These are phyloP conservation scores for Salvator merianae DNA, from an alignment of 2,113 vertebrate genomes.

Conservation along the genomic window DNA sequence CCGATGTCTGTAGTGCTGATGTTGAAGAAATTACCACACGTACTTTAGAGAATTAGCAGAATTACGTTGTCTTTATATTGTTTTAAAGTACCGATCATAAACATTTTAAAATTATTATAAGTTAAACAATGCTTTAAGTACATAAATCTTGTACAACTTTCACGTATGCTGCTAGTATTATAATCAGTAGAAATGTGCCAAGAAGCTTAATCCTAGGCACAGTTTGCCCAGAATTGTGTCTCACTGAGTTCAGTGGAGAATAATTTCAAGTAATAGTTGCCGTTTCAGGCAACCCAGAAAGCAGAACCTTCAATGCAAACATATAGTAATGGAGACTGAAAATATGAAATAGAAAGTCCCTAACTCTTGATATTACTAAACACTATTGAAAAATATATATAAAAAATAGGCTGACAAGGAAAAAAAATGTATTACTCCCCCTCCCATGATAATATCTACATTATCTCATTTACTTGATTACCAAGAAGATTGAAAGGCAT, in stretches of 20 bases:
- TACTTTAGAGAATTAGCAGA: background rate
- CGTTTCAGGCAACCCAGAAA: background rate
- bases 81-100: background rate
- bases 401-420: background rate
- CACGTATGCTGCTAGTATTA: background rate
- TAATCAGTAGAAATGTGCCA: background rate
- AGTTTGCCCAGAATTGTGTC: background rate
- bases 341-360: background rate
- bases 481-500: background rate
- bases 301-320: background rate
- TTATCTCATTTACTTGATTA: background rate
- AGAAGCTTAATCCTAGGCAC: background rate
- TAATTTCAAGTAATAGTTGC: background rate
- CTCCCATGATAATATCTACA: background rate
- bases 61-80: background rate
- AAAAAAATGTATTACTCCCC: background rate
- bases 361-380: background rate
- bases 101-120: background rate
- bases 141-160: background rate
- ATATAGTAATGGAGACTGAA: background rate
- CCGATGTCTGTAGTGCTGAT: background rate
- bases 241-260: background rate
- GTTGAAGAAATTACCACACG: background rate
- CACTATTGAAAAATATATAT: background rate
- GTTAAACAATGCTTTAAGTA: background rate